Evolutionary conservation across 2,888 invertebrate species (phyloP).

Genomic region (Agrochola lychnidis): DNA sequence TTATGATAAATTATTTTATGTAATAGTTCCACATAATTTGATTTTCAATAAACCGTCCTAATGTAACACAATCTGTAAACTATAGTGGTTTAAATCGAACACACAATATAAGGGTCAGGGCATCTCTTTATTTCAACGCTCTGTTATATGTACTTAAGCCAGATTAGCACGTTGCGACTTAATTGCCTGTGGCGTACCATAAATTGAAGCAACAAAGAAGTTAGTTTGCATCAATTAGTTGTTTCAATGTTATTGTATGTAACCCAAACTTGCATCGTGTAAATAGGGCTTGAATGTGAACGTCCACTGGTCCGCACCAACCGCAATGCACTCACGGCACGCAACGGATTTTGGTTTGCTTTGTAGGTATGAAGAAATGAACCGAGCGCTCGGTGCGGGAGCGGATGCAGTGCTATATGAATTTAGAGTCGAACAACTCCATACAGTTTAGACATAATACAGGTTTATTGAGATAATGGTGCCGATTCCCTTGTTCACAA

Average conservation of each 20-base stretch:
- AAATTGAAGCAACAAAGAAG: background rate
- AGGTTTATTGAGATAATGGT: too few species aligned
- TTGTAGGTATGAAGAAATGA: too few species aligned
- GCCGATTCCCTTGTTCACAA: too few species aligned
- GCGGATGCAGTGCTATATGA: too few species aligned
- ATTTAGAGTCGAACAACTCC: background rate
- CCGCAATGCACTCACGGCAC: too few species aligned
- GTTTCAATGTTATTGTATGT: background rate
- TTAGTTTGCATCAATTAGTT: background rate
- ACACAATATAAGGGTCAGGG: too few species aligned
- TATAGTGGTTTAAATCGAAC: background rate
- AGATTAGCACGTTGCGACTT: background rate
- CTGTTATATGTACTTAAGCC: background rate
- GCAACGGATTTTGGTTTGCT: too few species aligned
- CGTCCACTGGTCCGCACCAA: too few species aligned
- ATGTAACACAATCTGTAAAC: background rate
- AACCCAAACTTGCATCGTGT: background rate
- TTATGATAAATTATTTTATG: background rate
- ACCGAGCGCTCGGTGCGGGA: too few species aligned
- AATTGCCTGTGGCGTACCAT: background rate
- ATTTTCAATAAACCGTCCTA: background rate
- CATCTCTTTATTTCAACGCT: background rate
- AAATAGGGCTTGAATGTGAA: background rate
- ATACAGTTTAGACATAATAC: background rate
- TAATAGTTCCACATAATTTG: too few species aligned